A percentile compares a stretch with the other conserved stretches of the same genome.
phyloP scores from a whole-genome alignment of 2,797 vertebrate genomes.

The Tinamus major region DNA sequence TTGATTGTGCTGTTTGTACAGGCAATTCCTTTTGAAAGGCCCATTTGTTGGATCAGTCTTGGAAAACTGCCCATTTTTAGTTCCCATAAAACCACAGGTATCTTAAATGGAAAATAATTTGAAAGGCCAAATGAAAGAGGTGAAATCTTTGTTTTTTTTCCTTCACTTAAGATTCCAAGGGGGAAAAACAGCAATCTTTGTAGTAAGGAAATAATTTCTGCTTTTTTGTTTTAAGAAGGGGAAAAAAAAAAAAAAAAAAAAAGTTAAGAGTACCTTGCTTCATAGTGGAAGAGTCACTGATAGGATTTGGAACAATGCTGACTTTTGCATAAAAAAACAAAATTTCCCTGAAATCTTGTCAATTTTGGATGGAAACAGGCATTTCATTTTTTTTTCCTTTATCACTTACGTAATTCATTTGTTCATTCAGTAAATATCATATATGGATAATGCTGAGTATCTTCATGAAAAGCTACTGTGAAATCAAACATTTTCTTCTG shows the following conservation, averaged over 20 bases:
- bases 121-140: background rate
- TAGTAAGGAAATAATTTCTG: background rate
- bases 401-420: background rate
- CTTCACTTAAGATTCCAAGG: background rate
- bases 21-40: background rate
- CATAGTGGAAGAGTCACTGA: background rate
- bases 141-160: background rate
- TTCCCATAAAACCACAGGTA: background rate
- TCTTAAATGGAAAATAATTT: background rate
- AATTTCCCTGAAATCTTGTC: background rate
- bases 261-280: background rate
- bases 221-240: background rate
- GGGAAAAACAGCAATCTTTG: background rate
- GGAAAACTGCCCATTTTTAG: background rate
- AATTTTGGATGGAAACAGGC: background rate
- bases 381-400: background rate
- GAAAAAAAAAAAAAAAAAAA: background rate
- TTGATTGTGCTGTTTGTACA: background rate
- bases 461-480: background rate
- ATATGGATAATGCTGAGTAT: background rate
- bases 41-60: background rate
- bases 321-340: fast-evolving
- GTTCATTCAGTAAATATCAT: background rate
- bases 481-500: background rate
- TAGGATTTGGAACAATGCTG: background rate